Evolutionary conservation across 2,113 vertebrate genomes (phyloP), one percentile per base, ranked within the genome.

Genomic region (Sisor rabdophorus): DNA sequence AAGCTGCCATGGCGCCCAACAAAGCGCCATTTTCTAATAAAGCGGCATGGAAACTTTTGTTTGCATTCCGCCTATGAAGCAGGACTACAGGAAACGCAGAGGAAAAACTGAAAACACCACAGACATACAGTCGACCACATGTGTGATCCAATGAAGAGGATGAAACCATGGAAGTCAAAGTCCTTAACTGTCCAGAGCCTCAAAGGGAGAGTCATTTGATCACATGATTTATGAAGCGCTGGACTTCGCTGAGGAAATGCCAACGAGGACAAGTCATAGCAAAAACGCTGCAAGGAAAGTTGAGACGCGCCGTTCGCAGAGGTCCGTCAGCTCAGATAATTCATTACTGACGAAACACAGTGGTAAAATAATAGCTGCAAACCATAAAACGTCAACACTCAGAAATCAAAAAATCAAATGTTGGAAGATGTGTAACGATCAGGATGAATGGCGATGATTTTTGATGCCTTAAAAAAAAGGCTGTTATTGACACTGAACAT

Each of bases 221-320:
- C 76, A 47, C 68, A 72, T 80, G 67, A 13, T 59, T 64, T 36
- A 9, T 48, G 8, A 40, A 71, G 73, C 11, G 26, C 74, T 76
- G 68, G 79, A 80, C 74, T 76, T 80, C 74, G 74, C 74, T 76
- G 70, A 80, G 79, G 79, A 80, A 80, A 80, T 76, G 26, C 73
- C 79, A 80, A n/a, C 5, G 44, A 55, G 22, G 74, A 55, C 24
- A 28, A 80, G 79, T 80, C 79, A 76, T n/a, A 26, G 28, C 19
- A 8, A 77, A 47, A 4, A 9, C 11, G 54, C n/a, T 36, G 24
- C 28, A 59, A 12, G 44, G 40, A 74, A 26, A 12, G 19, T 63
- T 26, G 58, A 76, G 44, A 54, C 63, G 7, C 55, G 11, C 30
- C 56, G 15, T 47, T 70, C 24, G 24, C 36, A 48, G 16, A 32